These are phyloP conservation scores for Zelostemma sp. DNA, from an alignment of 1,140 invertebrate genomes.

Conservation along the genomic window DNA sequence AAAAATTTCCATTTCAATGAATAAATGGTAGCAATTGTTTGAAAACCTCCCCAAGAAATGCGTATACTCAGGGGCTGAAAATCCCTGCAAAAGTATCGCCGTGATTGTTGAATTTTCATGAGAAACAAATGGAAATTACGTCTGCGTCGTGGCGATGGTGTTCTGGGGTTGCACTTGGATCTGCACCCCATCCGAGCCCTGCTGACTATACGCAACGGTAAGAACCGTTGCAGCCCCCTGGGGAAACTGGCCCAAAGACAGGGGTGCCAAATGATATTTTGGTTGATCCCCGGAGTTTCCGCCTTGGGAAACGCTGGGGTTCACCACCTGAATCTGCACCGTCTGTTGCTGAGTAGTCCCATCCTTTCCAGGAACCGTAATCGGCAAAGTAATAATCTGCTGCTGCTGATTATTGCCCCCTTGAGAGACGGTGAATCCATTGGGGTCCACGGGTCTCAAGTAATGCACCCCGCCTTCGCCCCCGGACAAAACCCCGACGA, in stretches of 20 bases:
- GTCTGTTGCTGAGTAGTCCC: constrained; percentile 79
- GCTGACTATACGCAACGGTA: constrained; percentile 78
- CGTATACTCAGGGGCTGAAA: too few species aligned
- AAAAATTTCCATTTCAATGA: too few species aligned
- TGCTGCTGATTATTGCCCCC: constrained; percentile 69
- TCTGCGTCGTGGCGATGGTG: constrained; percentile 68
- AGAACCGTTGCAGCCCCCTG: constrained; percentile 76
- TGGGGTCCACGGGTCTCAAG: constrained; percentile 77
- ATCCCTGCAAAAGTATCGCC: too few species aligned
- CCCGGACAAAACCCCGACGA: constrained; percentile 72
- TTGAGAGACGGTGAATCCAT: constrained; percentile 69
- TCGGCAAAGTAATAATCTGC: constrained; percentile 80
- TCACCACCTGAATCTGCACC: constrained; percentile 82
- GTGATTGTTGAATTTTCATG: too few species aligned
- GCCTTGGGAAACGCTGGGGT: constrained; percentile 70
- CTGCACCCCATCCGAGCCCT: constrained; percentile 72
- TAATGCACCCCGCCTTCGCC: constrained; percentile 83
- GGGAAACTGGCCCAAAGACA: constrained; percentile 72
- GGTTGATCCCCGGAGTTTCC: constrained; percentile 73
- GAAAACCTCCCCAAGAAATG: too few species aligned
- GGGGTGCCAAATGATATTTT: constrained; percentile 78
- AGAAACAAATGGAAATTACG: constrained; percentile 62
- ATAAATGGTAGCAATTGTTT: too few species aligned
- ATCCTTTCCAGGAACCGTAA: constrained; percentile 81
- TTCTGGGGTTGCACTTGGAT: constrained; percentile 70